phyloP scores from a whole-genome alignment of 2,797 vertebrate genomes.

The Scolopax rusticola region DNA sequence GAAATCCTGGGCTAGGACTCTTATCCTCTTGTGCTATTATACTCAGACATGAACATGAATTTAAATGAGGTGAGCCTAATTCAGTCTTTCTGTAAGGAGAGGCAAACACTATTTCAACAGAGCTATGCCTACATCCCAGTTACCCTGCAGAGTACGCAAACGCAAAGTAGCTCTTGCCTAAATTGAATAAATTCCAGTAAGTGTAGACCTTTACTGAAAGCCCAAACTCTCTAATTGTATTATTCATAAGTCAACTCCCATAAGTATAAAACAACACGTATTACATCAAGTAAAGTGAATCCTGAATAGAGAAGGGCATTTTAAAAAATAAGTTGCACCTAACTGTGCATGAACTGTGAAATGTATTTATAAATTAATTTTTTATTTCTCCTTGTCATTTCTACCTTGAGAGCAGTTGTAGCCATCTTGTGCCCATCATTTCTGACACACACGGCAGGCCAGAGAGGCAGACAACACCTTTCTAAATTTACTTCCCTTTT shows the following conservation, averaged over 20 bases:
- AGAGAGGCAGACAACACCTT: background rate
- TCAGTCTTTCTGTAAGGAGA: background rate
- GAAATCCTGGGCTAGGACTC: background rate
- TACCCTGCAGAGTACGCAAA: background rate
- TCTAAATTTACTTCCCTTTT: background rate
- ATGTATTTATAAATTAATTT: slow-evolving; percentile 52
- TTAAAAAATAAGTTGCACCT: background rate
- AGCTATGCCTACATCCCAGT: background rate
- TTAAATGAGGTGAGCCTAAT: background rate
- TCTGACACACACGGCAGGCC: background rate
- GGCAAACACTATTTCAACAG: background rate
- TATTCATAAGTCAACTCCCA: slow-evolving; percentile 40
- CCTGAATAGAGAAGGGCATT: background rate
- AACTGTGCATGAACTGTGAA: slow-evolving; percentile 6
- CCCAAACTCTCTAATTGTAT: background rate
- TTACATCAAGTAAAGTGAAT: slow-evolving; percentile 33
- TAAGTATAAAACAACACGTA: background rate
- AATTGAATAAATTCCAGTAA: background rate
- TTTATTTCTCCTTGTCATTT: slow-evolving; percentile 39
- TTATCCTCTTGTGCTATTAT: background rate
- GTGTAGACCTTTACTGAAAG: background rate
- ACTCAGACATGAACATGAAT: background rate
- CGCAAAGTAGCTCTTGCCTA: background rate
- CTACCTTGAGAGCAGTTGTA: slow-evolving; percentile 1
- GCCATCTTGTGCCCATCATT: background rate